phyloP scores from a whole-genome alignment of 2,888 invertebrate genomes.

The Andrena hattorfiana region DNA sequence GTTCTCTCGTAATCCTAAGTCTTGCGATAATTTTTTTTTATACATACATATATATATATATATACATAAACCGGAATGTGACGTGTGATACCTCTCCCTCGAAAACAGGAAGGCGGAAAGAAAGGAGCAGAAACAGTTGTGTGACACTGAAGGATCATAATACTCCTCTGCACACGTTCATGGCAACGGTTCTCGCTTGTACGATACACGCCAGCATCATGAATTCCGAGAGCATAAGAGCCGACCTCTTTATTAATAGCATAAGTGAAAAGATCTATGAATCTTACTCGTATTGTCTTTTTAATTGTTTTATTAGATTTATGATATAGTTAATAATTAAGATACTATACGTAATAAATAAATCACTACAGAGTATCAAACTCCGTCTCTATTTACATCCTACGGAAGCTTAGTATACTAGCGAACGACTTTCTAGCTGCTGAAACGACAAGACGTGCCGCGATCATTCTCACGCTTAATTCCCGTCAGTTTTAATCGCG shows the following conservation, averaged over 20 bases:
- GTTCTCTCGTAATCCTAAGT: slow-evolving; percentile 69
- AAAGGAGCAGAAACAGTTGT: neutral
- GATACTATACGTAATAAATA: slow-evolving; percentile 65
- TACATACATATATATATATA: neutral
- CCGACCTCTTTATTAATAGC: slow-evolving; percentile 34
- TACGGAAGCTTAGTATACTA: slow-evolving; percentile 23
- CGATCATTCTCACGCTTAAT: slow-evolving; percentile 12
- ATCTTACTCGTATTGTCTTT: slow-evolving; percentile 54
- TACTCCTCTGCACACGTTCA: slow-evolving; percentile 33
- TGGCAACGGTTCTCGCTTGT: slow-evolving; percentile 46
- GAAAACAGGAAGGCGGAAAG: slow-evolving; percentile 1
- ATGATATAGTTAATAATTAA: slow-evolving; percentile 61
- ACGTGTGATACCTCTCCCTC: slow-evolving; percentile 25
- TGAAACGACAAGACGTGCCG: slow-evolving; percentile 15
- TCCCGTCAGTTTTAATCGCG: neutral
- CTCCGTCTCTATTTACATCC: slow-evolving; percentile 70
- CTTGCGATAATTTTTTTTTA: slow-evolving; percentile 51
- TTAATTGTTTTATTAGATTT: slow-evolving; percentile 65
- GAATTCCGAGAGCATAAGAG: slow-evolving; percentile 24
- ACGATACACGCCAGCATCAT: slow-evolving; percentile 24
- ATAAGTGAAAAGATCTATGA: slow-evolving; percentile 45
- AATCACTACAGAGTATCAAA: slow-evolving; percentile 62
- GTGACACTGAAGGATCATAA: slow-evolving; percentile 1
- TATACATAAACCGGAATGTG: slow-evolving; percentile 16
- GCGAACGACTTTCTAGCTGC: slow-evolving; percentile 8